A percentile compares a stretch with the other conserved stretches of the same genome.
phyloP scores from a whole-genome alignment of 2,888 invertebrate species.

The Drosophila mettleri region DNA sequence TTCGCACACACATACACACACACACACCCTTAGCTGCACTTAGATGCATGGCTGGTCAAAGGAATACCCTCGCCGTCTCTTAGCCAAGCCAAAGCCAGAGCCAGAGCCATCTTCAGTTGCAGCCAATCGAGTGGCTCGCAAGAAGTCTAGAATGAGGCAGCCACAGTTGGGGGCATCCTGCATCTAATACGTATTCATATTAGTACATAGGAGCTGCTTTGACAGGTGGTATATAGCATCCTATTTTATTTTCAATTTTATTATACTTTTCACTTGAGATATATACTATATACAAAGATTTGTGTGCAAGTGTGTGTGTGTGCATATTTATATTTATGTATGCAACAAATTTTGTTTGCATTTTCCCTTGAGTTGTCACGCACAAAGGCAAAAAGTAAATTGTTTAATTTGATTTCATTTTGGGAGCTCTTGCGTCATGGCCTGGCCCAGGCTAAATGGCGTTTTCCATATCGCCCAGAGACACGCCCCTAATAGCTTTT shows the following conservation, averaged over 20 bases:
- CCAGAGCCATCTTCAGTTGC: conserved; percentile 14
- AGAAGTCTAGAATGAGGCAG: conserved; percentile 40
- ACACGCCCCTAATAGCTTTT: conserved; percentile 37
- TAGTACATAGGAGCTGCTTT: conserved; percentile 10
- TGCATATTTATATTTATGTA: conserved; percentile 62
- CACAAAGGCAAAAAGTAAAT: conserved; percentile 79
- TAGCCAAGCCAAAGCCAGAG: not conserved
- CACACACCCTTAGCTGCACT: conserved; percentile 25
- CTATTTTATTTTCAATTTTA: conserved; percentile 69
- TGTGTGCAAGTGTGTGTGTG: not conserved
- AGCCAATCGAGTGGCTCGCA: conserved; percentile 64
- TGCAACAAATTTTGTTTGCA: conserved; percentile 72
- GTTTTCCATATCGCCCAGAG: conserved; percentile 16
- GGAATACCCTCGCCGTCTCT: not conserved
- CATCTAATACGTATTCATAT: conserved; percentile 47
- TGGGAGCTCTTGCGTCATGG: conserved; percentile 71
- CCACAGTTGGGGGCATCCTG: conserved; percentile 32
- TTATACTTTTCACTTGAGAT: conserved; percentile 69
- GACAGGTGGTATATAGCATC: conserved; percentile 5
- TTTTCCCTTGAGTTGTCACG: conserved; percentile 81
- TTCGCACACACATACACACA: conserved; percentile 12
- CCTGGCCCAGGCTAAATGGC: conserved; percentile 25
- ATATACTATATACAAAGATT: conserved; percentile 30
- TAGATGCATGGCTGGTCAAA: conserved; percentile 74
- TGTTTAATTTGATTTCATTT: conserved; percentile 80